Conservation (phyloP, 1,140 invertebrate species). For the Linepithema humile region DNA sequence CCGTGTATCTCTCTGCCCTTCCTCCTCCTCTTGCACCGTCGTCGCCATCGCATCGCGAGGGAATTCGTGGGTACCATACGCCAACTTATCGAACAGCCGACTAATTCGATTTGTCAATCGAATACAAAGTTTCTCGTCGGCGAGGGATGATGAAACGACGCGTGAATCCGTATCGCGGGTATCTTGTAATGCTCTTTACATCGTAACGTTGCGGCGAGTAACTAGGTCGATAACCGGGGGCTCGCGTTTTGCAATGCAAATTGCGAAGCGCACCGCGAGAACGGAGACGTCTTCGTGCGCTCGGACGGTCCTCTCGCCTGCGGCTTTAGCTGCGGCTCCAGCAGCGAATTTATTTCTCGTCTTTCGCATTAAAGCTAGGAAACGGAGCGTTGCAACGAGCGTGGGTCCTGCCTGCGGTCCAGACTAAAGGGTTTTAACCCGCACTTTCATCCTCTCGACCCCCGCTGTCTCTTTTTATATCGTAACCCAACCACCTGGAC, state of each 20-base stretch:
- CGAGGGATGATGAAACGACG: background rate
- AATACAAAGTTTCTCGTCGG: background rate
- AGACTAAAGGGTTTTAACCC: constrained; percentile 82
- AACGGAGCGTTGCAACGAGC: constrained; percentile 72
- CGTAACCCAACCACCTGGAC: constrained; percentile 6
- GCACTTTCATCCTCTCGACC: constrained; percentile 44
- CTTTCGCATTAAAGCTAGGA: constrained; percentile 75
- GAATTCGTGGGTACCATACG: constrained; percentile 46
- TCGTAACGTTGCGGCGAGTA: background rate
- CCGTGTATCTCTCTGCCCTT: background rate
- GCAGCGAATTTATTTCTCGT: constrained; percentile 71
- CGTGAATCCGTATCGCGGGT: background rate
- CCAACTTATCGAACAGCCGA: background rate
- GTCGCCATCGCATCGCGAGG: constrained; percentile 24
- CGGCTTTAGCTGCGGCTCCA: constrained; percentile 18
- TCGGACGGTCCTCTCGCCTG: background rate
- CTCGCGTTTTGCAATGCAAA: constrained; percentile 27
- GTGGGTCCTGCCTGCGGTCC: constrained; percentile 76
- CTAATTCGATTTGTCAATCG: constrained; percentile 11
- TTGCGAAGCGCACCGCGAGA: background rate
- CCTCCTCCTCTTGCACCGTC: background rate
- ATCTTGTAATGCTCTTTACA: background rate
- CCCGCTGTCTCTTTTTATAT: constrained; percentile 39
- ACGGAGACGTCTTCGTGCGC: background rate
- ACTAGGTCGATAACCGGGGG: constrained; percentile 34